Conservation (phyloP, 2,888 invertebrate species). For the Cosmia pyralina region DNA sequence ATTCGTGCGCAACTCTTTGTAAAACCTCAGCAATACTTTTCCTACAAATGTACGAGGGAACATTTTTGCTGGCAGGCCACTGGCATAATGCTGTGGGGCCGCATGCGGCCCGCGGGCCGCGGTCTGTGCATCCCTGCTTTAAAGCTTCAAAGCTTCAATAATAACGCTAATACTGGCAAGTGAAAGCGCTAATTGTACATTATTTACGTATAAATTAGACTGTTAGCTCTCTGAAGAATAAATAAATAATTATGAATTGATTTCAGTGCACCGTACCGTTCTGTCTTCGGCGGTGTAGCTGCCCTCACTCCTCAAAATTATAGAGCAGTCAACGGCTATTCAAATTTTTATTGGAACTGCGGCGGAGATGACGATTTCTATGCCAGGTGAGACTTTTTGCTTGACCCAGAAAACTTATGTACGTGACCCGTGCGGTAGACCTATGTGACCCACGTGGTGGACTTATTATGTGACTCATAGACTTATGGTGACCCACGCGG, state of each 20-base stretch:
- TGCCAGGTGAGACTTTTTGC: slow-evolving; percentile 85
- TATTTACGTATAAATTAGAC: no score
- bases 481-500: background rate
- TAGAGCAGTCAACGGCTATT: slow-evolving; percentile 95
- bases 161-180: background rate
- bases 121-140: no score
- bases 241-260: background rate
- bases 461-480: background rate
- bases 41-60: no score
- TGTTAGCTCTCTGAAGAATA: no score
- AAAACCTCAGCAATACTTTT: no score
- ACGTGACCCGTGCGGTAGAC: no score
- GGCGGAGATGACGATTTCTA: slow-evolving; percentile 98
- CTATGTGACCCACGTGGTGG: background rate
- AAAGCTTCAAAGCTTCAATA: background rate
- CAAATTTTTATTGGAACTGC: slow-evolving; percentile 97
- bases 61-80: no score
- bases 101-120: no score
- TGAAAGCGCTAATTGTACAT: no score
- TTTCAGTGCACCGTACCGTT: slow-evolving; percentile 34
- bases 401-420: no score
- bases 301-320: slow-evolving; percentile 95
- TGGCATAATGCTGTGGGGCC: no score
- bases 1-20: no score
- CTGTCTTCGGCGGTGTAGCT: slow-evolving; percentile 95